Evolutionary conservation across 2,888 invertebrate genomes (phyloP), one percentile per base, ranked within the genome.

Genomic region (Willowsia nigromaculata): DNA sequence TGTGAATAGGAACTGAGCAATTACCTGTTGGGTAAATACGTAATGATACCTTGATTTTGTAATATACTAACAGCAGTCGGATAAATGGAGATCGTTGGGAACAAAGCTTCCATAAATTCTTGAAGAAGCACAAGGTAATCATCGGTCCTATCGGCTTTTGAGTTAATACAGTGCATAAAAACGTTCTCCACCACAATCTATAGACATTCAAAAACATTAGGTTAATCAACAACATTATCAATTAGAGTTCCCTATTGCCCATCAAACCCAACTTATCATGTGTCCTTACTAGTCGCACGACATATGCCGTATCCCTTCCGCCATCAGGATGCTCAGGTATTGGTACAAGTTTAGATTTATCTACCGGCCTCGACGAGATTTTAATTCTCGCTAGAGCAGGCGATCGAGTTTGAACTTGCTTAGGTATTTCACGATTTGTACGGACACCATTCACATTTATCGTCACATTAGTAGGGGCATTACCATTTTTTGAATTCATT

Each of bases 21-120:
- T 88, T 82, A 92, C 92, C 81, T 87, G 65, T 91, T 92, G 18
- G 92, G 92, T 18, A 92, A 81, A 56, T 89, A 92, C 1, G 90
- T 90, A 18, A 83, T 40, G 25, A 92, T 85, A n/a, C 89, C 84
- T n/a, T 85, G 62, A 27, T 25, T 82, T 30, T 89, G 85, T n/a
- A 92, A 68, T 22, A 91, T 84, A 76, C 89, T 90, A 33, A 91
- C 90, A 18, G 87, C 89, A 30, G 88, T 89, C 0, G 91, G 90
- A 56, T 91, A 91, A 18, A 92, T 90, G 3, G 90, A 88, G 1
- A 92, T 74, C 9, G 37, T 56, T 13, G 91, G 90, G 47, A 90
- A 90, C 56, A 90, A 82, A 13, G 74, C 81, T 47, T 80, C 83
- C 90, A 91, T 90, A 68, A 91, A 90, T 43, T 91, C 88, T 53